phyloP scores from a whole-genome alignment of 2,113 vertebrate species.

The Lonchura striata region DNA sequence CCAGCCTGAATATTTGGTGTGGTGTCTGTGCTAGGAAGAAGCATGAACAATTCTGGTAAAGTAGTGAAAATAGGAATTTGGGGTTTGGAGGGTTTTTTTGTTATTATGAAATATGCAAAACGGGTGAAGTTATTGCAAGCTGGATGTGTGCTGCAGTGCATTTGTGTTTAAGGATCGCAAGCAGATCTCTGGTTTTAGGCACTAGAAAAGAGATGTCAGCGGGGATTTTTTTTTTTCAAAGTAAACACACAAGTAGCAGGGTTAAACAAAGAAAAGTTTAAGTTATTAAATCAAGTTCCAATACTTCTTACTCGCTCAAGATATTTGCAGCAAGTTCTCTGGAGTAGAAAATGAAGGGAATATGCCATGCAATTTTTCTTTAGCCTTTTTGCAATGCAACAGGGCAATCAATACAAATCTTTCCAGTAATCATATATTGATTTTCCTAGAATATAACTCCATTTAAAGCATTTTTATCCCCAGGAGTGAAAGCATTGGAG shows the following conservation, averaged over 20 bases:
- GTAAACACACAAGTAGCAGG: neutral
- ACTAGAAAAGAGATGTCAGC: neutral
- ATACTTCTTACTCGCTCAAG: slow-evolving; percentile 44
- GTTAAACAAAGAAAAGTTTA: slow-evolving; percentile 64
- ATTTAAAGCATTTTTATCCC: slow-evolving; percentile 91
- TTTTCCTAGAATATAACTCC: slow-evolving; percentile 91
- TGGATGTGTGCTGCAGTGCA: neutral
- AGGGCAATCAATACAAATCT: slow-evolving; percentile 86
- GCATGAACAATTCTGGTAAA: neutral
- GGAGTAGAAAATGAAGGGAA: slow-evolving; percentile 67
- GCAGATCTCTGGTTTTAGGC: neutral
- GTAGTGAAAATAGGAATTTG: neutral
- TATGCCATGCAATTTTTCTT: slow-evolving; percentile 76
- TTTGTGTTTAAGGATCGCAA: neutral
- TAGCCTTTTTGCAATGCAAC: slow-evolving; percentile 84
- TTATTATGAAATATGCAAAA: neutral
- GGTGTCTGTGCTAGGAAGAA: neutral
- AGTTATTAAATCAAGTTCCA: slow-evolving; percentile 66
- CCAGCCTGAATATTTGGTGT: neutral
- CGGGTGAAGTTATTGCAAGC: neutral
- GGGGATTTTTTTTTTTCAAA: neutral
- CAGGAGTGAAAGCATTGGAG: slow-evolving; percentile 82
- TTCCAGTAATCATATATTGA: slow-evolving; percentile 97
- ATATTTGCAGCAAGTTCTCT: slow-evolving; percentile 55
- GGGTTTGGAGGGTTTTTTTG: neutral